phyloP scores from a whole-genome alignment of 1,140 invertebrate species.

The Melitaea cinxia region DNA sequence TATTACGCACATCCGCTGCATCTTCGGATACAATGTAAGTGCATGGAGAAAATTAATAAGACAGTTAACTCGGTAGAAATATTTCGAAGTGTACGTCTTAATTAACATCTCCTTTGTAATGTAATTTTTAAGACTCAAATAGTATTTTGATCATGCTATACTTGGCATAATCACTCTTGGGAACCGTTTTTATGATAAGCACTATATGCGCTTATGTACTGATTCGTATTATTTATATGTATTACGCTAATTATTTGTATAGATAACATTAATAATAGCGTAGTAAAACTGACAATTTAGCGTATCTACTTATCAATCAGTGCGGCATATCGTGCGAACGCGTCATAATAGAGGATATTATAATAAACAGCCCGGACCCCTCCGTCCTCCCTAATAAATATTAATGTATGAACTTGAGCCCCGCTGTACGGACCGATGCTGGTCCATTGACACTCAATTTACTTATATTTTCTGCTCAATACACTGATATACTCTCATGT shows the following conservation, averaged over 20 bases:
- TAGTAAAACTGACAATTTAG: conserved; percentile 22
- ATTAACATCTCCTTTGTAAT: conserved; percentile 7
- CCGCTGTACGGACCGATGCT: conserved; percentile 63
- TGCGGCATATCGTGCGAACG: conserved; percentile 72
- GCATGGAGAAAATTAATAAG: conserved; percentile 68
- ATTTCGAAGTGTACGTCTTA: conserved; percentile 13
- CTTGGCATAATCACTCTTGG: background rate
- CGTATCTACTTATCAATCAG: conserved; percentile 55
- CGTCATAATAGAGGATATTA: conserved; percentile 80
- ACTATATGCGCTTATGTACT: background rate
- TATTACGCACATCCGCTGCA: conserved; percentile 68
- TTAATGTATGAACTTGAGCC: conserved; percentile 77
- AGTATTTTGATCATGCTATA: background rate
- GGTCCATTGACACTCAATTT: conserved; percentile 80
- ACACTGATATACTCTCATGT: conserved; percentile 26
- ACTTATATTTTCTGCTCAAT: conserved; percentile 56
- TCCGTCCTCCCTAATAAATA: conserved; percentile 76
- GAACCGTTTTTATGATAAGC: background rate
- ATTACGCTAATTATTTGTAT: background rate
- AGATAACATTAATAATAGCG: background rate
- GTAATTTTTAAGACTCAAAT: background rate
- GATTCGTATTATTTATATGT: background rate
- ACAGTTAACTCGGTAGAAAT: conserved; percentile 35
- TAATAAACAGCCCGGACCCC: conserved; percentile 76
- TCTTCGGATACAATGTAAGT: conserved; percentile 49